Evolutionary conservation across 2,888 invertebrate species (phyloP), one percentile per base, ranked within the genome.

Genomic region (Leptinotarsa rubiginosa): DNA sequence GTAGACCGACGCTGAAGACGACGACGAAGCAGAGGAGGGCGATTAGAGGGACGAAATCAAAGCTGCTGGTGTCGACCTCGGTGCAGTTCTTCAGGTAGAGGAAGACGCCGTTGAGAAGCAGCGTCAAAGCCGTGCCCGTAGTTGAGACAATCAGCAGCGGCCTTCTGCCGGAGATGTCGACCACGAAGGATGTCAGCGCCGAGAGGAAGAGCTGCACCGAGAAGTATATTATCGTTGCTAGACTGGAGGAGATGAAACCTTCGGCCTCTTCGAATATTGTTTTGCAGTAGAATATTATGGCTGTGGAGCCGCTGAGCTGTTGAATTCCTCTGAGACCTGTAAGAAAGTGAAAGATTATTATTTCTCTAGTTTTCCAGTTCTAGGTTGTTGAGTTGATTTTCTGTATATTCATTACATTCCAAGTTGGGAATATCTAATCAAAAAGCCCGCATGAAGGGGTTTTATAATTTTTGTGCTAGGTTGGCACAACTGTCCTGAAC

Each of bases 221-320:
- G 72, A 86, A 86, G 74, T 84, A 87, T 47, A 86, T 84, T 70
- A 84, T 84, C 2, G 86, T 81, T 16, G 84, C 83, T 10, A 78
- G 79, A 20, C 75, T 83, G 4, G 90, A 87, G 3, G 89, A 88
- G 12, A 89, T 81, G 54, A 86, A 80, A 71, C 86, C 87, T 18
- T 85, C 85, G 0, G 87, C 82, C 49, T 88, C 87, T 18, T 88
- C 80, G 20, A 89, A 86, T 13, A 89, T 86, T 0, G 88, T 88
- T 77, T 92, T 91, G 1, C 91, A 90, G 81, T 92, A 92, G 4
- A 92, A 90, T 0, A 91, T 90, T 3, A 92, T 90, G 0, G 91
- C 91, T 49, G 91, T 91, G 72, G 91, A 91, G 2, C 92, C 92
- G 81, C 91, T 91, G 50, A 92, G 82, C 77, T 87, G 87, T 74